Evolutionary conservation across 2,113 vertebrate genomes (phyloP), one percentile per base, ranked within the genome.

Genomic region (Sisor rabdophorus): DNA sequence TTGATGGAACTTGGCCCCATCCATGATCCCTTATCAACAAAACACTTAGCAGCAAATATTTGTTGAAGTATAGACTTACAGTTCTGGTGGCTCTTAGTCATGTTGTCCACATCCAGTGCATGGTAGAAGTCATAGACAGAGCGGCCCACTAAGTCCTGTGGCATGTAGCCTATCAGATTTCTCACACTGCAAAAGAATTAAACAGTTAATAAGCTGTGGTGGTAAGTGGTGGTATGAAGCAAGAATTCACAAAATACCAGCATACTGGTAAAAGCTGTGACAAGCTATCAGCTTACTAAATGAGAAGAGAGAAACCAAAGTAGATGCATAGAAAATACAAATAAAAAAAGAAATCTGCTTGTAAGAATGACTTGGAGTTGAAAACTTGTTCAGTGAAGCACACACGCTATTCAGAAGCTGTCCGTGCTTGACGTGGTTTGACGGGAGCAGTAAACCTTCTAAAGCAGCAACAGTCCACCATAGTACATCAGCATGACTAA

Each of bases 71-170:
- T 77, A 22, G 20, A 84, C 96, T 94, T 87, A 98, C 97, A 65
- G 86, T 95, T 96, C 80, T 94, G 89, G 56, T 98, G 96, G 79
- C 94, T 94, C 87, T 93, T 95, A 82, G 90, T 93, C 93, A 98
- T 89, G 75, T 78, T 91, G 67, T 92, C 92, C 0, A 91, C 92
- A 86, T 98, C 97, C 87, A 95, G 83, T 0, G 93, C 92, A 82
- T 98, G 95, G 87, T 96, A 98, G 86, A 97, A 92, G 47, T 96
- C 93, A 0, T 98, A 98, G 0, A 94, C 91, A 0, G 95, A 97
- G 48, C 94, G 95, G 2, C 95, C 95, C 26, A 94, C 88, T 69
- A 98, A 89, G 82, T 98, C 95, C 58, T 95, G 93, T 4, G 95
- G 91, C 26, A 91, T 90, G 86, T 96, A 98, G 40, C 96, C 95